Base-by-base conservation (phyloP, 2,797 vertebrate genomes). In the Chromis chromis region DNA sequence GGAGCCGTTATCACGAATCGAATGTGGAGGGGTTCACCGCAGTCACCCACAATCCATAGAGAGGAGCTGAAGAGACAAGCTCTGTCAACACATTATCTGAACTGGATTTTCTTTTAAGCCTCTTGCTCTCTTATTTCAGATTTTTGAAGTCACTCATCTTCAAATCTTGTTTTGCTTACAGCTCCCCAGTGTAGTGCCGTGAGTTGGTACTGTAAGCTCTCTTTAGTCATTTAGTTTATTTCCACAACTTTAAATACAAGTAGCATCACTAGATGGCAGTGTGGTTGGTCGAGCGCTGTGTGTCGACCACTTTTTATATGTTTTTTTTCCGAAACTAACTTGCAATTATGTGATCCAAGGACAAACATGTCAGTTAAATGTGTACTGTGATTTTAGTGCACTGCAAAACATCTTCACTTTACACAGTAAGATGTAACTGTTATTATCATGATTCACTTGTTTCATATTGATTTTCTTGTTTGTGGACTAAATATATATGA, bases 221-320 rank as follows among this genome's bases (percentile, higher is more conserved):
- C 28, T 48, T 52, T 28, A 12, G 11, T 40, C 4, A 22, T 28
- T 65, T 65, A 31, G 17, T 65, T 57, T 39, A 61, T 58, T 72
- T 54, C 21, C 42, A n/a, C 16, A 27, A 40, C 3, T 62, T 60
- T 73, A 22, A 71, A 69, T 63, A 61, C 36, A 55, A 40, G 54
- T 57, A 17, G 13, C 28, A 50, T 87, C 85, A 86, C 83, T 82
- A 88, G 86, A 85, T 88, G 91, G 88, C 86, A 84, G 77, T 86
- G 46, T 88, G 65, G 77, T 75, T 58, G 59, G 56, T 76, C 28
- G 61, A 55, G 65, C 33, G 4, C 33, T 42, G 3, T 39, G 16
- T 50, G 31, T 58, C n/a, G 27, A 49, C 61, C 28, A 44, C 57
- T 28, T 44, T 42, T 48, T 10, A 55, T 25, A 2, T 48, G 53